Evolutionary conservation across 2,113 vertebrate species (phyloP), one percentile per base, ranked within the genome.

Genomic region (Gallinago undulata): DNA sequence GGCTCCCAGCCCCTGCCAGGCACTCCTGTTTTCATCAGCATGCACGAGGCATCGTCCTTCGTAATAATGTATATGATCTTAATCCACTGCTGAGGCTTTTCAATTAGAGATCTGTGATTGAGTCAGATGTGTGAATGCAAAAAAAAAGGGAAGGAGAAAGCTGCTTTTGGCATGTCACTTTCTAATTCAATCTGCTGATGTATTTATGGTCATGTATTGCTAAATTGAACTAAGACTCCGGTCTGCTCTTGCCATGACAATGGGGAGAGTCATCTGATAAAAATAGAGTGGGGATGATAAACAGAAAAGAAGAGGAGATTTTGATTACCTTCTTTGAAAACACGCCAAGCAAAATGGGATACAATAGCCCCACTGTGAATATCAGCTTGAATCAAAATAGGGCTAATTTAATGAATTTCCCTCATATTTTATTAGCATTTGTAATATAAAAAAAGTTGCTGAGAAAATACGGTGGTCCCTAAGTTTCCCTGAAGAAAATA

Each of bases 241-340:
- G 92, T 25, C 92, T 23, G 85, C 93, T 93, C 92, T 95, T 77
- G 79, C 96, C 91, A 80, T 94, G 91, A 96, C 90, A 95, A 96
- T 94, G 88, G 90, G 82, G 66, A 96, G 60, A 95, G 76, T 90
- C 90, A 93, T 51, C 92, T 30, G 90, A 93, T 90, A 93, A 90
- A 94, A 96, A 96, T 81, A 96, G 96, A 84, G 80, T 56, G 22
- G 73, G 88, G 92, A 53, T 48, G 95, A 84, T 89, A 90, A 96
- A 93, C 90, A 92, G 93, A 27, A 12, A n/a, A 43, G 60, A 41
- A 72, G 80, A 82, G 70, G 76, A 55, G 96, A 39, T 69, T 43
- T 45, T 79, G 35, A 87, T 95, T 78, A 88, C 85, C 93, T 74
- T 37, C 90, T 43, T 25, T 35, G 75, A 75, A 63, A 86, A 33